phyloP scores from a whole-genome alignment of 2,888 invertebrate species.

The Nemapogon koenigi region DNA sequence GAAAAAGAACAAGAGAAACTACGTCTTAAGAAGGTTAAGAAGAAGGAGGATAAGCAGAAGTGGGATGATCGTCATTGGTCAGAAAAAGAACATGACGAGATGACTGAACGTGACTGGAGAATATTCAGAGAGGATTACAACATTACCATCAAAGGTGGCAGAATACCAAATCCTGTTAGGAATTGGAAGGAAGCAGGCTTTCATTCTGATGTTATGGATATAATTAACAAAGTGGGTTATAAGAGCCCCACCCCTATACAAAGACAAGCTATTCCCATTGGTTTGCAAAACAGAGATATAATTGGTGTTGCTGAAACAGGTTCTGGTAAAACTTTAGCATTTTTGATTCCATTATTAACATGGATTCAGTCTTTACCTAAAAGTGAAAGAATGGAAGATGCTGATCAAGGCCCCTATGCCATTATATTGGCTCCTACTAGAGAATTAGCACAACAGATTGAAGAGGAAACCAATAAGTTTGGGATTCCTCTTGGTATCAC shows the following conservation, averaged over 20 bases:
- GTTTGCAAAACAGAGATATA: conserved; percentile 91
- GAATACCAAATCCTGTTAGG: conserved; percentile 94
- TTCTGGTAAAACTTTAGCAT: conserved; percentile 98
- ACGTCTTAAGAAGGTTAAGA: conserved; percentile 88
- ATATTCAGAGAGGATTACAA: conserved; percentile 99
- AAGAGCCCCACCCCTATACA: conserved; percentile 99
- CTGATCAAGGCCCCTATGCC: conserved; percentile 97
- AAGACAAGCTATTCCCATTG: conserved; percentile 98
- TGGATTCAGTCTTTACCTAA: conserved; percentile 99
- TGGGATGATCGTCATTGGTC: conserved; percentile 99
- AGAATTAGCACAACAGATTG: conserved; percentile 98
- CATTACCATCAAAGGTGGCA: conserved; percentile 97
- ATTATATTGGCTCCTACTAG: conserved; percentile 99
- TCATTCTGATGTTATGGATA: conserved; percentile 88
- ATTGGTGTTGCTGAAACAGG: conserved; percentile 99
- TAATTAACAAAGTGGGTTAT: conserved; percentile 94
- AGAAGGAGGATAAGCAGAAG: conserved; percentile 96
- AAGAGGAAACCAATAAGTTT: conserved; percentile 98
- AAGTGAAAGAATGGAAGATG: conserved; percentile 88
- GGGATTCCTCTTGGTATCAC: conserved; percentile 91
- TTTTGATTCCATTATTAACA: conserved; percentile 93
- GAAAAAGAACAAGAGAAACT: conserved; percentile 97
- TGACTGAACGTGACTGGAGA: conserved; percentile 99
- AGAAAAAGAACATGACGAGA: conserved; percentile 91
- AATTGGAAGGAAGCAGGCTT: conserved; percentile 94